Evolutionary conservation across 2,888 invertebrate species (phyloP).

Genomic region (Oligia fasciuncula): DNA sequence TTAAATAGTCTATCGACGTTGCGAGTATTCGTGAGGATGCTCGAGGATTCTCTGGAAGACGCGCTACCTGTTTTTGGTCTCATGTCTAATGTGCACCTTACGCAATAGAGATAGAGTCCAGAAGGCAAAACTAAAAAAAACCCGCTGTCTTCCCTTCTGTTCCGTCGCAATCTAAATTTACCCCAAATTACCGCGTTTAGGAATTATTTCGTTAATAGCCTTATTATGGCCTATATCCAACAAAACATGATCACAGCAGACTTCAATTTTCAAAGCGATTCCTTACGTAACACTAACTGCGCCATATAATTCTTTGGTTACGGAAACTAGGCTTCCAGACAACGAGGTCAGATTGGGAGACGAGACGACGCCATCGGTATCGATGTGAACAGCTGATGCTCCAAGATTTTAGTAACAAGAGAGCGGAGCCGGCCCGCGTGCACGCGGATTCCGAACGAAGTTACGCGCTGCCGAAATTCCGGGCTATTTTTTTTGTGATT

Average conservation of each 20-base stretch:
- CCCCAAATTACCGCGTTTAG: background rate
- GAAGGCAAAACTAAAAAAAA: background rate
- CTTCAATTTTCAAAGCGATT: conserved; percentile 19
- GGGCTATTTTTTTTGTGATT: conserved; percentile 13
- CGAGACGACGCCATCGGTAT: conserved; percentile 87
- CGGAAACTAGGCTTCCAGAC: conserved; percentile 78
- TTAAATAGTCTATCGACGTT: background rate
- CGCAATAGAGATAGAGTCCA: background rate
- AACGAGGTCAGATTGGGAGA: conserved; percentile 86
- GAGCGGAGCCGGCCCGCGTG: conserved; percentile 61
- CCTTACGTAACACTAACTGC: conserved; percentile 49
- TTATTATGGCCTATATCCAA: background rate
- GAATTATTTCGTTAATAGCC: background rate
- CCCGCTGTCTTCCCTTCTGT: background rate
- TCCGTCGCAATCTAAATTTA: background rate
- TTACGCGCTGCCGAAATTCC: conserved; percentile 56
- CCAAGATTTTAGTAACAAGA: conserved; percentile 79
- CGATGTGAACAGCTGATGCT: conserved; percentile 87
- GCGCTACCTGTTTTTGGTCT: background rate
- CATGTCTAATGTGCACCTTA: background rate
- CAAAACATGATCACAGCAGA: background rate
- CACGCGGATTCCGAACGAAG: conserved; percentile 58
- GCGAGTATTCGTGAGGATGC: background rate
- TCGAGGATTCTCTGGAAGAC: background rate
- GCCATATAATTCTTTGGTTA: conserved; percentile 54